These are phyloP conservation scores for Denticeps clupeoides DNA, from an alignment of 2,797 vertebrate genomes.

Conservation along the genomic window DNA sequence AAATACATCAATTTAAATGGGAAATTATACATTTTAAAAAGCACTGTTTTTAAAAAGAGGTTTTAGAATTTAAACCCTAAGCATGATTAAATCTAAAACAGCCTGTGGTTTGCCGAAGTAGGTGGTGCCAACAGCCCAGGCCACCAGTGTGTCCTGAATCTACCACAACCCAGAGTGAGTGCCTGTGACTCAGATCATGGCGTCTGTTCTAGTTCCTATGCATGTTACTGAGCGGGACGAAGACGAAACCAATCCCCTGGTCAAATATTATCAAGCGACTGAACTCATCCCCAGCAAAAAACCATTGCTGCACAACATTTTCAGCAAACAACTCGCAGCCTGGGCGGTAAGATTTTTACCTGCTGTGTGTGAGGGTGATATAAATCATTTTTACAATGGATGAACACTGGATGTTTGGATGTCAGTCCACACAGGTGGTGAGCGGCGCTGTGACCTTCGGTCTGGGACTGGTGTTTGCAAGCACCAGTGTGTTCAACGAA, in stretches of 20 bases:
- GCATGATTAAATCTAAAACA: too few species aligned
- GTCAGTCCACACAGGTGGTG: constrained; percentile 50
- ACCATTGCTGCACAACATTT: constrained; percentile 33
- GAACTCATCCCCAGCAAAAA: constrained; percentile 18
- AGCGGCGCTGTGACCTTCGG: constrained; percentile 51
- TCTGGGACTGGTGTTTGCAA: constrained; percentile 47
- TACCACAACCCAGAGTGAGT: too few species aligned
- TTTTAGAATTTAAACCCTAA: too few species aligned
- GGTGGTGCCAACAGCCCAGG: too few species aligned
- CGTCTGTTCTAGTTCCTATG: constrained; percentile 41
- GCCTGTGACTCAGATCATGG: constrained; percentile 36
- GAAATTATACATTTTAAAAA: too few species aligned
- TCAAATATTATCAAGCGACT: constrained; percentile 36
- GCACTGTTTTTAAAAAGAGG: too few species aligned
- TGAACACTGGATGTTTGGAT: constrained; percentile 3
- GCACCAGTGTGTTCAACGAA: rapidly evolving
- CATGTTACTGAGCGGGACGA: constrained; percentile 19
- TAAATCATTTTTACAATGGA: constrained; percentile 30
- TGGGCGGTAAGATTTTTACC: constrained; percentile 46
- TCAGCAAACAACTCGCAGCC: constrained; percentile 45
- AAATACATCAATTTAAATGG: too few species aligned
- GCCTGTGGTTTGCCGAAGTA: too few species aligned
- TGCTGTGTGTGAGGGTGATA: not conserved
- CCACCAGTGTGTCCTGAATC: too few species aligned
- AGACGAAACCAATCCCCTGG: not conserved